Base-by-base conservation (phyloP, 1,140 invertebrate genomes). In the Thaumatotibia leucotreta region DNA sequence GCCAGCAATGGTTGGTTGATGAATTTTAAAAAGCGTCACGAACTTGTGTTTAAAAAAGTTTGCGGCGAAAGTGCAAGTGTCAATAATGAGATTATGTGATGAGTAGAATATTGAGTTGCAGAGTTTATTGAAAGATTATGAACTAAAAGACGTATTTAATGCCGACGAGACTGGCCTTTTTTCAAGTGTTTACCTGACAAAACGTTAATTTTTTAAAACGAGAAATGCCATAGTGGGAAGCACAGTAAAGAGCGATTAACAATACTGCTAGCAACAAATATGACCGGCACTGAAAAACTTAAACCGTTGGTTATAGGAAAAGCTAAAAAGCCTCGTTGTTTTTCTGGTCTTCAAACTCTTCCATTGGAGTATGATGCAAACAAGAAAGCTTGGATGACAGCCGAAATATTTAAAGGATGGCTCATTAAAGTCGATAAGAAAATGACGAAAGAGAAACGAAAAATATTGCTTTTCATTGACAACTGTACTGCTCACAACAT, bases 231-330 rank as follows among this genome's bases (percentile, higher is more conserved):
- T 65, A 80, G 87, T 52, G 86, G 88, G 4, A 92, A 92, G 73
- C 58, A 79, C 23, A 84, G 73, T n/a, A 92, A 92, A 82, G 81
- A 90, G 63, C 70, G 89, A 49, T 66, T 92, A 9, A 92, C 89
- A 31, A 70, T 92, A 61, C 69, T 92, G 52, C 66, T 92, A 17
- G 79, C 70, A 54, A 66, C 77, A 50, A 92, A 92, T 72, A 85
- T 84, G 76, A 71, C 69, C 17, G 88, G 91, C 5, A 82, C 79
- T 27, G 83, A 92, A 65, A 92, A 92, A 80, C 65, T 88, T 8
- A 82, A 82, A 58, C 82, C 88, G 24, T 64, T 92, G 10, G 72
- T 92, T 4, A 91, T 92, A 64, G 91, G 91, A 68, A 92, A 92
- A 75, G 85, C 73, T 10, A 66, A 71, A 72, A 91, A 89, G 29